A percentile compares a stretch with the other conserved stretches of the same genome.
Evolutionary conservation across 2,797 vertebrate species (phyloP).

Genomic region (Neomorphus geoffroyi): DNA sequence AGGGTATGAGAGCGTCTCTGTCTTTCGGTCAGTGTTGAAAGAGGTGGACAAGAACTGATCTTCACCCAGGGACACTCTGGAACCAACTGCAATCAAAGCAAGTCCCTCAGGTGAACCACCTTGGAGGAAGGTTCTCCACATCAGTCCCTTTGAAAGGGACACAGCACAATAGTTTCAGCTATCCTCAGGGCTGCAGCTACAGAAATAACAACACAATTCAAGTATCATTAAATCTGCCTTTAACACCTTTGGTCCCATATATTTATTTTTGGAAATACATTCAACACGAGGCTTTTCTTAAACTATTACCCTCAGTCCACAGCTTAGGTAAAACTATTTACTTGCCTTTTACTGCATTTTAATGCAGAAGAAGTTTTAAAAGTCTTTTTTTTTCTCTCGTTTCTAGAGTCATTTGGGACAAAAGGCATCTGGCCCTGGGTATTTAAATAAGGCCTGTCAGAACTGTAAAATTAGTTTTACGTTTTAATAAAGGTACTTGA

Average conservation of each 20-base stretch:
- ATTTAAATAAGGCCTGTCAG: constrained; percentile 55
- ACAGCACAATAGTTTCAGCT: not conserved
- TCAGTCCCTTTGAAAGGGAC: not conserved
- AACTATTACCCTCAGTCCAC: not conserved
- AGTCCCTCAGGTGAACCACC: not conserved
- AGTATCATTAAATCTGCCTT: not conserved
- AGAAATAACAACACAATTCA: not conserved
- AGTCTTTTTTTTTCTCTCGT: not conserved
- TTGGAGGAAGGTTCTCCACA: not conserved
- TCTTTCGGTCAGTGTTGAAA: not conserved
- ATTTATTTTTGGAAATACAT: constrained; percentile 6
- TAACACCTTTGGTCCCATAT: not conserved
- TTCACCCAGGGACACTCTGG: not conserved
- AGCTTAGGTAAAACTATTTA: not conserved
- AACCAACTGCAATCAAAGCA: not conserved
- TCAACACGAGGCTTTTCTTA: not conserved
- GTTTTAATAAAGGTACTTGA: constrained; percentile 51
- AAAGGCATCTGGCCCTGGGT: constrained; percentile 41
- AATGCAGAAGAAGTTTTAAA: constrained; percentile 35
- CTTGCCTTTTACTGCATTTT: constrained; percentile 32
- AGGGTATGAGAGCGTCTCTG: not conserved
- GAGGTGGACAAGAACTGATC: not conserved
- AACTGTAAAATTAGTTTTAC: constrained; percentile 53
- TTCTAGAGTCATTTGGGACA: constrained; percentile 25
- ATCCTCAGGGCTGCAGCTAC: not conserved